These are phyloP conservation scores for Xenopus tropicalis DNA, from an alignment of 2,113 vertebrate species.

Conservation along the genomic window DNA sequence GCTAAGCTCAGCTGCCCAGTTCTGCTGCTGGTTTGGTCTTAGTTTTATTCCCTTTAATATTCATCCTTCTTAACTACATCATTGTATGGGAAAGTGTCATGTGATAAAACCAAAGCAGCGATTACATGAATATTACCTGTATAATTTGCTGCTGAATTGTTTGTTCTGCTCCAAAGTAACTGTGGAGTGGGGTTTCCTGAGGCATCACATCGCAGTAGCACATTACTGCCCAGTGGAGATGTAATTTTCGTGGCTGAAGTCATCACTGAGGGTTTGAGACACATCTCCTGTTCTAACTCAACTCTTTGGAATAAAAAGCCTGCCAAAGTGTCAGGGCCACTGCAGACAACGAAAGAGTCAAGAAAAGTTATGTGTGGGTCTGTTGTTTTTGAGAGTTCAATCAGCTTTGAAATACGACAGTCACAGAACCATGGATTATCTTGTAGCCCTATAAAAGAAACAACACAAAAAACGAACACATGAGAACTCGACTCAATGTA, in stretches of 20 bases:
- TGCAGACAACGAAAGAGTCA: constrained; percentile 79
- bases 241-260: constrained; percentile 92
- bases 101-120: too few species aligned
- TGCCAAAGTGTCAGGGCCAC: constrained; percentile 77
- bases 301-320: constrained; percentile 84
- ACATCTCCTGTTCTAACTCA: constrained; percentile 85
- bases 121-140: constrained; percentile 71
- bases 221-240: constrained; percentile 83
- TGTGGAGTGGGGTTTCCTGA: constrained; percentile 84
- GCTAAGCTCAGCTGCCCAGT: too few species aligned
- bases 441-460: constrained; percentile 76
- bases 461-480: not conserved
- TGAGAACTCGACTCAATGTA: too few species aligned
- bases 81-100: too few species aligned
- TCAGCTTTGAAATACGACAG: constrained; percentile 89
- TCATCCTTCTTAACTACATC: too few species aligned
- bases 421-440: constrained; percentile 96
- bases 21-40: too few species aligned
- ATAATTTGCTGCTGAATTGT: constrained; percentile 71
- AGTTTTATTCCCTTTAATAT: too few species aligned
- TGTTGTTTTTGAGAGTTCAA: constrained; percentile 82
- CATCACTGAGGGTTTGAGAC: constrained; percentile 87
- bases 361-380: constrained; percentile 73
- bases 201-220: constrained; percentile 87
- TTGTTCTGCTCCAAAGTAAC: constrained; percentile 76